A percentile compares a stretch with the other conserved stretches of the same genome.
These are phyloP conservation scores for Cybosia mesomella DNA, from an alignment of 2,888 invertebrate genomes.

Conservation along the genomic window DNA sequence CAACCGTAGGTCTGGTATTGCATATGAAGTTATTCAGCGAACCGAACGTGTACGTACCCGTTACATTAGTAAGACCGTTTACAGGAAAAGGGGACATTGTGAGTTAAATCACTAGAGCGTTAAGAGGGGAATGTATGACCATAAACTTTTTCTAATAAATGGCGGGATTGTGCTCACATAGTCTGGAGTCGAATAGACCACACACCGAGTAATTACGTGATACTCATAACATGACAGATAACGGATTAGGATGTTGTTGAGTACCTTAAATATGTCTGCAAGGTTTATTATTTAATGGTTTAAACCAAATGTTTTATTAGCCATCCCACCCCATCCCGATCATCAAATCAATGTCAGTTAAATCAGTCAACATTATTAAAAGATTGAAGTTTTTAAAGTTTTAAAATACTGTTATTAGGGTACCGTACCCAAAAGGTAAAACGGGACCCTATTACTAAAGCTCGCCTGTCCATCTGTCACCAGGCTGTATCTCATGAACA, in stretches of 20 bases:
- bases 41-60: conserved; percentile 24
- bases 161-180: conserved; percentile 49
- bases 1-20: not conserved
- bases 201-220: conserved; percentile 23
- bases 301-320: not conserved
- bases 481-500: too few relatives aligned
- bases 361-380: too few relatives aligned
- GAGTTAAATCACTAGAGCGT: conserved; percentile 59
- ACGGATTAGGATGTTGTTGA: not conserved
- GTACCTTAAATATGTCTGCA: not conserved
- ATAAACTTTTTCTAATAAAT: conserved; percentile 54
- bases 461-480: too few relatives aligned
- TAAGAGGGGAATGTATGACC: conserved; percentile 58
- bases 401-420: too few relatives aligned
- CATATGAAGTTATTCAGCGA: conserved; percentile 4
- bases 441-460: too few relatives aligned
- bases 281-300: not conserved
- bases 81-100: conserved; percentile 59
- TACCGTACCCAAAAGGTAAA: too few relatives aligned
- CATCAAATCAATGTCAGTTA: too few relatives aligned
- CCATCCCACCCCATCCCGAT: too few relatives aligned
- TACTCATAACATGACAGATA: conserved; percentile 19
- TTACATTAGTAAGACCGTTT: conserved; percentile 48
- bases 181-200: conserved; percentile 34
- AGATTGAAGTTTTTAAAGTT: too few relatives aligned